Evolutionary conservation across 1,140 invertebrate species (phyloP), one percentile per base, ranked within the genome.

Genomic region (Aleiodes sp.): DNA sequence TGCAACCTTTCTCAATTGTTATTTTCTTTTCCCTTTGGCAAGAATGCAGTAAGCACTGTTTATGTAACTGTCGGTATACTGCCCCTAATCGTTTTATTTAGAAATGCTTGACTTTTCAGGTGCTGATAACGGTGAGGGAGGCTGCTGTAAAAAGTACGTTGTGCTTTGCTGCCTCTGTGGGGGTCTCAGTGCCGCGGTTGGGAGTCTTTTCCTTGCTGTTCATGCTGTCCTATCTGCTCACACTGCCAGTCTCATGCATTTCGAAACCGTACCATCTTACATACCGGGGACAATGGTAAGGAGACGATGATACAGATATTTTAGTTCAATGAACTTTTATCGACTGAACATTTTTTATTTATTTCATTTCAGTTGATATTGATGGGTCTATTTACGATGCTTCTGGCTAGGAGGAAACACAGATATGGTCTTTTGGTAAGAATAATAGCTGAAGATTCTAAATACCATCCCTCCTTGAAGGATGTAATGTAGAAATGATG

Each of bases 391-490:
- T 93, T 93, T 78, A 93, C 95, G 57, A 94, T 95, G 88, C 92
- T 94, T 59, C 86, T 96, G 74, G 93, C 94, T 0, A 89, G 94
- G 72, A 88, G 94, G 71, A 90, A 92, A 73, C 94, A 95, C 84
- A 88, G 94, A 77, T 95, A 94, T 84, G 93, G 93, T 77, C 93
- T 94, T 86, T 87, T 96, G 90, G 93, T 94, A 87, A 90, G 90
- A 88, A 56, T 56, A n/a, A n/a, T 46, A 12, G 31, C 2, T 33
- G 2, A 33, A 33, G 10, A n/a, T n/a, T n/a, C n/a, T n/a, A n/a
- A n/a, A n/a, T n/a, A n/a, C n/a, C n/a, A n/a, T n/a, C n/a, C n/a
- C n/a, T n/a, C n/a, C n/a, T n/a, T n/a, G n/a, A n/a, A n/a, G n/a
- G n/a, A n/a, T n/a, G n/a, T n/a, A n/a, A n/a, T n/a, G n/a, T n/a